These are phyloP conservation scores for Urocitellus parryii DNA, from an alignment of 2,113 vertebrate genomes.

Conservation along the genomic window DNA sequence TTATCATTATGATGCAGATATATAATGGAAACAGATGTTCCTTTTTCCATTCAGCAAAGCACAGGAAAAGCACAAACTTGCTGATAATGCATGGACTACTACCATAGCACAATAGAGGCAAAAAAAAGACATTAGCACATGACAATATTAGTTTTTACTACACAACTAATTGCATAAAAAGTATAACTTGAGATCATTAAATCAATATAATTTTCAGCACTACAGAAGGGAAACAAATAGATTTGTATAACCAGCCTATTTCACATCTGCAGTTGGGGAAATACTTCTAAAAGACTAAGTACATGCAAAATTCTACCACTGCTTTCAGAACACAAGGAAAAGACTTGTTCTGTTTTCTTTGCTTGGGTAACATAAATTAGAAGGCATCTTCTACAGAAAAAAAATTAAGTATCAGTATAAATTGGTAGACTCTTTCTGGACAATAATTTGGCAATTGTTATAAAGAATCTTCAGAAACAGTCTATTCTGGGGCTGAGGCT, in stretches of 20 bases:
- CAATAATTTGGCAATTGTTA: constrained; percentile 53
- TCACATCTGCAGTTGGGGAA: constrained; percentile 64
- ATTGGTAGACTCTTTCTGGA: constrained; percentile 53
- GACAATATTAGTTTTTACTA: constrained; percentile 80
- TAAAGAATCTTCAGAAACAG: constrained; percentile 25
- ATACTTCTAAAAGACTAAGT: constrained; percentile 51
- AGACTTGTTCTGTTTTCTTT: not conserved
- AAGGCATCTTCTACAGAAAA: not conserved
- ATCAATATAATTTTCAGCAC: constrained; percentile 79
- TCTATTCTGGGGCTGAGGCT: not conserved
- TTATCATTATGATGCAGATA: constrained; percentile 73
- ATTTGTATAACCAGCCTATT: constrained; percentile 60
- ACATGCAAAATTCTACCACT: constrained; percentile 55
- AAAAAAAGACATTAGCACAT: constrained; percentile 60
- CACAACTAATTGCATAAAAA: constrained; percentile 76
- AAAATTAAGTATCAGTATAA: not conserved
- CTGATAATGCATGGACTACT: constrained; percentile 8
- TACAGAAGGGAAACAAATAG: constrained; percentile 72
- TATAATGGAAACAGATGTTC: constrained; percentile 71
- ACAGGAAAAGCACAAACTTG: constrained; percentile 74
- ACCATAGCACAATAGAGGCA: constrained; percentile 45
- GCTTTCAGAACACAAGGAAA: constrained; percentile 58
- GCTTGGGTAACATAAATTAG: not conserved
- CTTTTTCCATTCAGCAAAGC: constrained; percentile 68
- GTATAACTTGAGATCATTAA: constrained; percentile 80